Base-by-base conservation (phyloP, 2,113 vertebrate genomes). In the Heterotis niloticus region DNA sequence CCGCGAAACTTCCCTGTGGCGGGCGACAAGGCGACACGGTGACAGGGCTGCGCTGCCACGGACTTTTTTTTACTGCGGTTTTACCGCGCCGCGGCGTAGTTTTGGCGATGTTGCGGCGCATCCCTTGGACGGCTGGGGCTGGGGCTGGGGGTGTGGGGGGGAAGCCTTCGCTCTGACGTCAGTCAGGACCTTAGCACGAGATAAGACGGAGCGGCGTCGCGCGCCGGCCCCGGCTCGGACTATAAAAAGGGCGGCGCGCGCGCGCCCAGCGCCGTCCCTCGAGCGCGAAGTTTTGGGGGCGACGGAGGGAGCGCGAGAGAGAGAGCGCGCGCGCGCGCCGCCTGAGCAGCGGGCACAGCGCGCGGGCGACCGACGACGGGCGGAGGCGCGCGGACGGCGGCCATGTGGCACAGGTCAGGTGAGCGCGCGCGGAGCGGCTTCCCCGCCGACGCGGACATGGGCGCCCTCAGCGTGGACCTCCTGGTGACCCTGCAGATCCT, bases 401-500 rank as follows among this genome's bases (percentile, higher is more conserved):
- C 3, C 34, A 44, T 44, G 34, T 44, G 34, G 34, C 34, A 44
- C 2, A 44, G 7, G 34, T 44, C 2, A 44, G 34, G 34, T 44
- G 34, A 44, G 7, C 34, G 34, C 7, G 34, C 34, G 34, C 34
- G 34, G n/a, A n/a, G n/a, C n/a, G n/a, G 67, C 68, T 62, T 74
- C 1, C 64, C 59, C 29, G 13, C 75, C 59, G 0, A 44, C 28
- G 23, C 51, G 87, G 94, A 91, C 82, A 99, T 98, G 97, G 94
- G 95, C 75, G 91, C 94, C 89, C 91, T 95, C 82, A 95, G 96
- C 74, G 93, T 95, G 88, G 95, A 98, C 90, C 89, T 98, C 92
- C 87, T 97, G 83, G 95, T 98, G 84, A 95, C 95, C 66, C 93
- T 99, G 81, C 97, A 98, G 89, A 98, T 99, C 68, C 89, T 99